Evolutionary conservation across 23 tunicate species (phyloP).

Genomic region (Diplosoma virens): DNA sequence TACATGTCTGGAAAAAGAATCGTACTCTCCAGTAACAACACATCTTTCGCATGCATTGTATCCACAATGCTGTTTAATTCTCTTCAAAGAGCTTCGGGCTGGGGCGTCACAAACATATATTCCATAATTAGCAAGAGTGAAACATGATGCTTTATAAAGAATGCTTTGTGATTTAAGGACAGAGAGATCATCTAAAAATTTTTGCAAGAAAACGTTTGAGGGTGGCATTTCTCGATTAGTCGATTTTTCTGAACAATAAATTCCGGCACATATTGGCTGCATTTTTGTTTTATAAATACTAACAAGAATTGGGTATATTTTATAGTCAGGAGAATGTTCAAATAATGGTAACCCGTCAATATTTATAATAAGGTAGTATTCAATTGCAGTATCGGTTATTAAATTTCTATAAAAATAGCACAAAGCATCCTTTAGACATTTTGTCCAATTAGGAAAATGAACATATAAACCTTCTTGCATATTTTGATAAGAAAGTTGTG

Average conservation of each 20-base stretch:
- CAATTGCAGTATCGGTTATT: background rate
- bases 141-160: background rate
- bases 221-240: slow-evolving; percentile 40
- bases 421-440: slow-evolving; percentile 1
- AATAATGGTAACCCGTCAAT: slow-evolving; percentile 62
- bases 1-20: background rate
- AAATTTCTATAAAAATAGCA: background rate
- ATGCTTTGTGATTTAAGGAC: background rate
- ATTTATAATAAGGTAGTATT: slow-evolving; percentile 28
- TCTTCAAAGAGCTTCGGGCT: slow-evolving; percentile 26
- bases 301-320: slow-evolving; percentile 45
- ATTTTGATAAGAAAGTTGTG: background rate
- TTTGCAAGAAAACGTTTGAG: slow-evolving; percentile 21
- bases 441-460: slow-evolving; percentile 46
- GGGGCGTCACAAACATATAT: slow-evolving; percentile 51
- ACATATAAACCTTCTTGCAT: slow-evolving; percentile 43
- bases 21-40: slow-evolving; percentile 30
- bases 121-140: slow-evolving; percentile 3
- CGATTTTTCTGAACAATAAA: slow-evolving; percentile 32
- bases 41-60: slow-evolving; percentile 45
- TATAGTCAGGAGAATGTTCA: slow-evolving; percentile 40
- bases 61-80: slow-evolving; percentile 44
- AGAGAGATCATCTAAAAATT: slow-evolving; percentile 33
- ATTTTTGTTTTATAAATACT: slow-evolving; percentile 26
- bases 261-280: slow-evolving; percentile 56